These are phyloP conservation scores for Tetramorium simillimum DNA, from an alignment of 1,140 invertebrate species.

Conservation along the genomic window DNA sequence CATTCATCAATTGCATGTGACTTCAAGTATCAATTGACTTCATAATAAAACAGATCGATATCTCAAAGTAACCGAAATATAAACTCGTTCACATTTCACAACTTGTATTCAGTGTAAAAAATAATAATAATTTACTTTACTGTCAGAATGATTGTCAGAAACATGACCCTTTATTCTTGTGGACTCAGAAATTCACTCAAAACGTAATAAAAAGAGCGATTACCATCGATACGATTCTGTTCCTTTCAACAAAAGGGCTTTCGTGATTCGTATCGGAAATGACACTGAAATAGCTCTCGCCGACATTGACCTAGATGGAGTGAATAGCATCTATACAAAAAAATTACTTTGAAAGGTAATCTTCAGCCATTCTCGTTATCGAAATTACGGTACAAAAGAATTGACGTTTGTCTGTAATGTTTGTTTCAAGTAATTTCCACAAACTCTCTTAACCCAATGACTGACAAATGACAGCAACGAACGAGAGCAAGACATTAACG, in stretches of 20 bases:
- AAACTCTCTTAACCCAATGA: conserved; percentile 9
- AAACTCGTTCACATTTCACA: conserved; percentile 30
- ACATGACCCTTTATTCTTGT: neutral
- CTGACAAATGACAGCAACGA: neutral
- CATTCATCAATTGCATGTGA: neutral
- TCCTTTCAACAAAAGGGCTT: conserved; percentile 45
- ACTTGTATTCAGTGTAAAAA: neutral
- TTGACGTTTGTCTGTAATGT: neutral
- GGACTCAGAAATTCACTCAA: conserved; percentile 25
- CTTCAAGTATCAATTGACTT: conserved; percentile 14
- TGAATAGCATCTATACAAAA: conserved; percentile 4
- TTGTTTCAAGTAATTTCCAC: neutral
- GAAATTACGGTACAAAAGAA: conserved; percentile 28
- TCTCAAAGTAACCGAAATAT: conserved; percentile 24
- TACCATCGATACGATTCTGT: conserved; percentile 32
- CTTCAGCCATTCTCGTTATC: conserved; percentile 14
- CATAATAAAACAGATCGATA: conserved; percentile 42
- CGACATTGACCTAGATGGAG: conserved; percentile 63
- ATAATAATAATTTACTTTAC: conserved; percentile 1
- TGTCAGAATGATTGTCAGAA: conserved; percentile 8
- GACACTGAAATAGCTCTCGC: conserved; percentile 27
- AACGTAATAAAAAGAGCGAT: conserved; percentile 32
- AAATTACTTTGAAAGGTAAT: conserved; percentile 23
- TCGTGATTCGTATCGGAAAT: conserved; percentile 42
- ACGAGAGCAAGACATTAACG: neutral